Base-by-base conservation (phyloP, 2,888 invertebrate genomes). In the Rhingia rostrata region DNA sequence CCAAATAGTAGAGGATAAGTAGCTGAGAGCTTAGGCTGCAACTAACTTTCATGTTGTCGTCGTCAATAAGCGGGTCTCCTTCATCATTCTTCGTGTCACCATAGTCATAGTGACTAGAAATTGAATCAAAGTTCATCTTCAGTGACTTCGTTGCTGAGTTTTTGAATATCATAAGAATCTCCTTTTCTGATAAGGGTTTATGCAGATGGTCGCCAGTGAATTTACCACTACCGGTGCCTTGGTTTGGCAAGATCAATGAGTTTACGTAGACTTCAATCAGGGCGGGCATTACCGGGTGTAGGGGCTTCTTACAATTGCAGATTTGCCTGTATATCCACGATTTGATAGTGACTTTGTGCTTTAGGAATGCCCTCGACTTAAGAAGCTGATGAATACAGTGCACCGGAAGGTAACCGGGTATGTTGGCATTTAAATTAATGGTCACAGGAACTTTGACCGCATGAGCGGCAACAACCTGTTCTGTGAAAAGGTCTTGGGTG, bases 371-470 rank as follows among this genome's bases (percentile, higher is more conserved):
- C 86, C 98, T 93, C 5, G 97, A 98, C 90, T 98, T 98, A 10
- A 99, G 92, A 53, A 99, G 92, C 90, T 99, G 99, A 89, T 98
- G 97, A 87, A 99, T 98, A 90, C 99, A 99, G 91, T 99, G 98
- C 12, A 99, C 96, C 0, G 99, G 98, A 67, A 99, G 92, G 91
- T 98, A 98, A 6, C 98, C 98, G 0, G 95, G 94, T 88, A 98
- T 96, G 87, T 95, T 95, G 43, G 97, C 97, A 91, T 95, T 98
- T 22, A 99, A 93, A 88, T 95, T 95, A 0, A 94, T 94, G 0
- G 99, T 99, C 0, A 99, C 98, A 0, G 98, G 97, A 0, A 99
- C 98, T 90, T 97, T 97, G 0, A 98, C 97, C 0, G 99, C 99
- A 92, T 98, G 98, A 0, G 97, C 94, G 4, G 99, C 97, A 0